phyloP scores from a whole-genome alignment of 2,888 invertebrate genomes.

The Lepidonotus clava region DNA sequence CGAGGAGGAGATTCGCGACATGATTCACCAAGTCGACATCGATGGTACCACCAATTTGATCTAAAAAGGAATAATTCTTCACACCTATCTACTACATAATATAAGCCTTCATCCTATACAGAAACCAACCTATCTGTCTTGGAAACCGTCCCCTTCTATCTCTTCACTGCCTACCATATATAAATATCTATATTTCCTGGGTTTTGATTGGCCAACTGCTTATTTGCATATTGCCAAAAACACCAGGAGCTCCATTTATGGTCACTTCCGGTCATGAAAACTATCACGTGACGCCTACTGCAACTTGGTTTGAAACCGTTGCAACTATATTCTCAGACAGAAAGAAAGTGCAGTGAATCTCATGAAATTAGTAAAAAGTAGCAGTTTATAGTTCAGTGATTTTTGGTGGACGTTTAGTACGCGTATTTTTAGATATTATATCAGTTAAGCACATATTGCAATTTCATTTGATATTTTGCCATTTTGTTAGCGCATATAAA shows the following conservation, averaged over 20 bases:
- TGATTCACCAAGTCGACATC: constrained; percentile 66
- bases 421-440: background rate
- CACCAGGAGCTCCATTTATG: background rate
- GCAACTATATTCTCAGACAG: too few species aligned
- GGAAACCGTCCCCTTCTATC: too few species aligned
- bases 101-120: too few species aligned
- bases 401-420: constrained; percentile 25
- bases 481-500: background rate
- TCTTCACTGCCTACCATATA: too few species aligned
- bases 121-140: too few species aligned
- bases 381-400: background rate
- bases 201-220: too few species aligned
- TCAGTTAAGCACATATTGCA: too few species aligned
- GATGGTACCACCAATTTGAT: constrained; percentile 65
- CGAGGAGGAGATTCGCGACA: constrained; percentile 65
- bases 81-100: too few species aligned
- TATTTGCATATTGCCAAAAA: background rate
- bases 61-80: too few species aligned
- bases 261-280: constrained; percentile 38
- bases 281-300: constrained; percentile 26
- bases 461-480: background rate
- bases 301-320: too few species aligned
- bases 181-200: too few species aligned
- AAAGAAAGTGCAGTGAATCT: too few species aligned
- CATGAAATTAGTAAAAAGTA: constrained; percentile 7